These are phyloP conservation scores for Hirundo rustica DNA, from an alignment of 2,797 vertebrate species.

Conservation along the genomic window DNA sequence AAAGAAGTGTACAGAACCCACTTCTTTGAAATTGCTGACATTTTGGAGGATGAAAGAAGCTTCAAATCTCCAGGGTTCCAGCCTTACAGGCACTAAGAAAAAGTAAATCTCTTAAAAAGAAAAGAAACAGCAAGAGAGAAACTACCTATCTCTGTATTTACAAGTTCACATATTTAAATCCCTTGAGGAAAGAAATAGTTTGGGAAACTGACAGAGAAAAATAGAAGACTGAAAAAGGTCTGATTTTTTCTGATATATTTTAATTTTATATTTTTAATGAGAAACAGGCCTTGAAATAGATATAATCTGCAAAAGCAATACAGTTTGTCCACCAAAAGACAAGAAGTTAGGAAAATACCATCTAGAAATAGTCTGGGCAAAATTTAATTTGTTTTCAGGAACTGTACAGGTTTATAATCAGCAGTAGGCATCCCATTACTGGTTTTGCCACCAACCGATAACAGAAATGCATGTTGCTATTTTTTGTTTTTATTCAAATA, in stretches of 20 bases:
- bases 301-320: not conserved
- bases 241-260: not conserved
- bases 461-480: not conserved
- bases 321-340: not conserved
- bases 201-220: not conserved
- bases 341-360: not conserved
- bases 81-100: not conserved
- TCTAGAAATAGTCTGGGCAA: not conserved
- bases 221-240: not conserved
- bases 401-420: not conserved
- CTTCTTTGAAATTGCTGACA: constrained; percentile 32
- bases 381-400: not conserved
- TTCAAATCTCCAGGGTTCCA: constrained; percentile 5
- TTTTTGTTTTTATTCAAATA: not conserved
- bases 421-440: not conserved
- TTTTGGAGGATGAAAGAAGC: constrained; percentile 14
- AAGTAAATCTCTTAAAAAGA: not conserved
- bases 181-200: not conserved
- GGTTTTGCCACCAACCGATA: not conserved
- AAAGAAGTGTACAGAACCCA: not conserved
- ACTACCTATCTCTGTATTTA: not conserved
- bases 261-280: not conserved
- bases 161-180: not conserved
- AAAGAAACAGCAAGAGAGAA: not conserved
- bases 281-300: not conserved